A percentile compares a stretch with the other conserved stretches of the same genome.
These are phyloP conservation scores for Megaceryle torquata DNA, from an alignment of 2,113 vertebrate species.

Conservation along the genomic window DNA sequence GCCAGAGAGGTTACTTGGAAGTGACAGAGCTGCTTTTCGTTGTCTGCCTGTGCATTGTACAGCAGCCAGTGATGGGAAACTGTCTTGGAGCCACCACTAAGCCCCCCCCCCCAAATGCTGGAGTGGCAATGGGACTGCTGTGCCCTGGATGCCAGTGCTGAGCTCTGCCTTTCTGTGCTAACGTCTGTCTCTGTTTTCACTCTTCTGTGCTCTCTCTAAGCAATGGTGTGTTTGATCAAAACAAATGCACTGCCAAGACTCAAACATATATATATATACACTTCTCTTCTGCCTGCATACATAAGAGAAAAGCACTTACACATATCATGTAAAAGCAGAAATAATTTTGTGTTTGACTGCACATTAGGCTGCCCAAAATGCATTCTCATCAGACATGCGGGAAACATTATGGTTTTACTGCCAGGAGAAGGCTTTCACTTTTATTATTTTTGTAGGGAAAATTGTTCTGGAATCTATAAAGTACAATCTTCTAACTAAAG, in stretches of 20 bases:
- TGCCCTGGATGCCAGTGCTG: not conserved
- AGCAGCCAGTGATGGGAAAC: not conserved
- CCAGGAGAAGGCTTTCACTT: slow-evolving; percentile 9
- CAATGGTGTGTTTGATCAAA: not conserved
- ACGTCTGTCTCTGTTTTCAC: not conserved
- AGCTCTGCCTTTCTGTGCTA: not conserved
- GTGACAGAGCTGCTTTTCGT: not conserved
- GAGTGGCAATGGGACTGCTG: not conserved
- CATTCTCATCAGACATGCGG: slow-evolving; percentile 20
- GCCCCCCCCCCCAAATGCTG: fast-evolving
- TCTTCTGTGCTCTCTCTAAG: not conserved
- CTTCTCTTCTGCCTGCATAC: not conserved
- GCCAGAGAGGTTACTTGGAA: not conserved
- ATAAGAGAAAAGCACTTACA: not conserved
- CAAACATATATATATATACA: not conserved
- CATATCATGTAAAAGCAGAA: not conserved
- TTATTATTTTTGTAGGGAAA: slow-evolving; percentile 23
- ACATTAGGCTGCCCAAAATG: slow-evolving; percentile 5
- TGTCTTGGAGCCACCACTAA: not conserved
- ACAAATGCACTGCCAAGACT: not conserved
- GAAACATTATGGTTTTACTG: slow-evolving; percentile 11
- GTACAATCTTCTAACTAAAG: not conserved
- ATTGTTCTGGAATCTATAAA: slow-evolving; percentile 15
- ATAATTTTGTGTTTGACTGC: slow-evolving; percentile 43
- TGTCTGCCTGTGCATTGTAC: not conserved